Evolutionary conservation across 1,140 invertebrate genomes (phyloP).

Genomic region (Heliconius himera): DNA sequence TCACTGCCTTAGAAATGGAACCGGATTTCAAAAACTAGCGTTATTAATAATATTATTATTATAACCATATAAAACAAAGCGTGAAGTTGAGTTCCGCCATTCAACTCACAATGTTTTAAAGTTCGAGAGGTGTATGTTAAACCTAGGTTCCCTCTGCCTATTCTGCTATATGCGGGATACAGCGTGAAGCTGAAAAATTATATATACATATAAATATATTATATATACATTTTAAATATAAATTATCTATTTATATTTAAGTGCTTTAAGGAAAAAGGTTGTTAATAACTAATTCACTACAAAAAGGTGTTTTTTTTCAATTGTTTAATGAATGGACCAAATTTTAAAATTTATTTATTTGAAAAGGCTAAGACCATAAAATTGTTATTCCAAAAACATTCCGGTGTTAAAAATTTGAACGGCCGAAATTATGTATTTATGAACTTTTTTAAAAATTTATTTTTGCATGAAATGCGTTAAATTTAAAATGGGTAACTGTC

Average conservation of each 20-base stretch:
- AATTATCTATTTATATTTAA: neutral
- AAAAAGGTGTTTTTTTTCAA: neutral
- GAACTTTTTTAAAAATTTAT: neutral
- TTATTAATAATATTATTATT: neutral
- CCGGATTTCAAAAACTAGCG: conserved; percentile 44
- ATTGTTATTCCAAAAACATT: conserved; percentile 1
- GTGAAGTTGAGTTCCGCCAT: no score
- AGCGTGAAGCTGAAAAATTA: no score
- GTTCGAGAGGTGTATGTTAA: no score
- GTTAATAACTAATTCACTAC: neutral
- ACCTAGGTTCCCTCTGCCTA: no score
- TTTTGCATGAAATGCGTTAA: no score
- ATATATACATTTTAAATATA: neutral
- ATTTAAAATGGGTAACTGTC: neutral
- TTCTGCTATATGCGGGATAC: no score
- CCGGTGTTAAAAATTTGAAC: neutral
- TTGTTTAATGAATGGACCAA: neutral
- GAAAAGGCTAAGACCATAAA: no score
- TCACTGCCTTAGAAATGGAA: conserved; percentile 81
- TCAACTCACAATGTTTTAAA: no score
- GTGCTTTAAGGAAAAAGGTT: conserved; percentile 9
- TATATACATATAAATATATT: neutral
- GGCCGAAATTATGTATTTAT: conserved; percentile 18
- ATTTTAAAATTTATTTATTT: neutral
- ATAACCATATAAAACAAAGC: neutral